A percentile compares a stretch with the other conserved stretches of the same genome.
Conservation (phyloP, 2,113 vertebrate genomes). For the Micromys minutus region DNA sequence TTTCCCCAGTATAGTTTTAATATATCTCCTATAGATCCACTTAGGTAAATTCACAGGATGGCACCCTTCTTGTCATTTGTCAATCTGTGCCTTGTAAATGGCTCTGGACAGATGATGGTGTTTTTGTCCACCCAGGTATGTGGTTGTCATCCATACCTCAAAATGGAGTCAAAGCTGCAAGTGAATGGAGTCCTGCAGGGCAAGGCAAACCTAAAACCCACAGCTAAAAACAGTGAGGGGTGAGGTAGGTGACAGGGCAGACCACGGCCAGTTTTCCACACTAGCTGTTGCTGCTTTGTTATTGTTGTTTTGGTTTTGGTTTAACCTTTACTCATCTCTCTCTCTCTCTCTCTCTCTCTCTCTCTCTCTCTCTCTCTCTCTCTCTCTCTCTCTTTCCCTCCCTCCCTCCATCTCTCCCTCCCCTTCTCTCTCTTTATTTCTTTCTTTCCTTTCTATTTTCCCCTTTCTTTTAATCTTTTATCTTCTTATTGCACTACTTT, state of each 20-base stretch:
- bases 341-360: too few species aligned
- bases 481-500: not conserved
- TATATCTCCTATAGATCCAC: not conserved
- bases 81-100: not conserved
- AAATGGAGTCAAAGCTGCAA: not conserved
- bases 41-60: not conserved
- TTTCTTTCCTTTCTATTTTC: not conserved
- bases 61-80: not conserved
- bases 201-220: not conserved
- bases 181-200: not conserved
- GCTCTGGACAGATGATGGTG: not conserved
- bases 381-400: too few species aligned
- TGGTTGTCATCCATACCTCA: too few species aligned
- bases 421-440: too few species aligned
- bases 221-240: not conserved
- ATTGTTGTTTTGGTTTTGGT: not conserved
- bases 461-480: not conserved
- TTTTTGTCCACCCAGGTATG: not conserved
- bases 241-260: not conserved
- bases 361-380: too few species aligned
- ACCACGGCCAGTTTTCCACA: not conserved
- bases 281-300: too few species aligned
- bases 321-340: not conserved
- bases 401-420: too few species aligned
- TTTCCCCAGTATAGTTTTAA: not conserved